phyloP scores from a whole-genome alignment of 1,140 invertebrate genomes.

The Chelonus insularis region DNA sequence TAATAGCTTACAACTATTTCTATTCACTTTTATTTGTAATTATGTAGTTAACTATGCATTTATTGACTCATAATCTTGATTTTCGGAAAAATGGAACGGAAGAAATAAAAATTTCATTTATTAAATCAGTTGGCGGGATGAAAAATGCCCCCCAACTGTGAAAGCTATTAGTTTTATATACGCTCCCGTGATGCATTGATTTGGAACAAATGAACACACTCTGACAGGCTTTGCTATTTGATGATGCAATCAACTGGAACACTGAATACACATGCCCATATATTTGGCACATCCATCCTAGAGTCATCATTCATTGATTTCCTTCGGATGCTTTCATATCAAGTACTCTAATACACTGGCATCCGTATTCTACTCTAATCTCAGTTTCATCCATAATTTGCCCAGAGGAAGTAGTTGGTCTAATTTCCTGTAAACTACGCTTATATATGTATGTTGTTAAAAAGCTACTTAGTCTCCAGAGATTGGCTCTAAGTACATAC shows the following conservation, averaged over 20 bases:
- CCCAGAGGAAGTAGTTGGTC: too few species aligned
- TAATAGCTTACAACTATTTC: background rate
- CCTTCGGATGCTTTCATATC: too few species aligned
- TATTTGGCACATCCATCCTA: too few species aligned
- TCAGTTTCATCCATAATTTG: too few species aligned
- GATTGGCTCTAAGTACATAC: too few species aligned
- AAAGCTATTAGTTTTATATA: background rate
- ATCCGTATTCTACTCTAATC: too few species aligned
- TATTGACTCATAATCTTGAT: background rate
- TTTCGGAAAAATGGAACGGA: slow-evolving; percentile 2
- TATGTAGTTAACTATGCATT: background rate
- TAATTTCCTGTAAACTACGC: too few species aligned
- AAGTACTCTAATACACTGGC: too few species aligned
- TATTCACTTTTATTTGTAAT: background rate
- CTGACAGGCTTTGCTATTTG: background rate
- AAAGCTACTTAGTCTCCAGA: too few species aligned
- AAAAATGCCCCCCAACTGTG: background rate
- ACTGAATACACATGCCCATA: background rate
- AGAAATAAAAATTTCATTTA: background rate
- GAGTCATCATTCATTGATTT: too few species aligned
- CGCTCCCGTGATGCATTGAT: background rate
- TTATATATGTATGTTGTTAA: too few species aligned
- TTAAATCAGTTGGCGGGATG: too few species aligned
- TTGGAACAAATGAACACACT: slow-evolving; percentile 1
- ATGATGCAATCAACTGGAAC: background rate